These are phyloP conservation scores for Clavelina lepadiformis DNA, from an alignment of 23 tunicate species.

Conservation along the genomic window DNA sequence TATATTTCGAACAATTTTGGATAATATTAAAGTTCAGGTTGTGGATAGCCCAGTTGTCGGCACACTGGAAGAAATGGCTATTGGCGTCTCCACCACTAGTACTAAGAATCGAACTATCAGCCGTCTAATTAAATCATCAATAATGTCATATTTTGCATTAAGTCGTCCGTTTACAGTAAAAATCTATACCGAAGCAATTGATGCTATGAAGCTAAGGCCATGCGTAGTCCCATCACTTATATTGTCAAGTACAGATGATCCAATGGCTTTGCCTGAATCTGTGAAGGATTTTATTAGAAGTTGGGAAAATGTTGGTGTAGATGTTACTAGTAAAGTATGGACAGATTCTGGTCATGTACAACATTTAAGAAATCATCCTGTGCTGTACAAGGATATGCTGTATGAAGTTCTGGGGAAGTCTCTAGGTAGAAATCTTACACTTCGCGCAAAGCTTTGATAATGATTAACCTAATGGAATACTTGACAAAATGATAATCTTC, in stretches of 20 bases:
- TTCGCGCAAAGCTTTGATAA: background rate
- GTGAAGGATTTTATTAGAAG: slow-evolving; percentile 20
- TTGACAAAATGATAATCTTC: too few species aligned
- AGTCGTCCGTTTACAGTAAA: slow-evolving; percentile 38
- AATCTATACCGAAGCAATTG: slow-evolving; percentile 37
- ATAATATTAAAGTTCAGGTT: slow-evolving; percentile 51
- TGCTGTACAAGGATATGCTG: background rate
- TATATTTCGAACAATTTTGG: slow-evolving; percentile 2
- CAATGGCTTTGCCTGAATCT: slow-evolving; percentile 40
- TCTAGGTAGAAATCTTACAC: background rate
- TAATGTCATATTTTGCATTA: slow-evolving; percentile 36
- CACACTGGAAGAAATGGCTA: slow-evolving; percentile 73
- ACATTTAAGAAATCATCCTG: slow-evolving; percentile 47
- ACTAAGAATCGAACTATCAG: slow-evolving; percentile 8
- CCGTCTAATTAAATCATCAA: background rate
- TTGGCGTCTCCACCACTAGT: slow-evolving; percentile 58
- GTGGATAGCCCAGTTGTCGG: slow-evolving; percentile 89
- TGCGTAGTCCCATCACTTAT: slow-evolving; percentile 39
- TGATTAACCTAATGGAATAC: too few species aligned
- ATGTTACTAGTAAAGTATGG: slow-evolving; percentile 34
- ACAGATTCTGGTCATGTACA: slow-evolving; percentile 51
- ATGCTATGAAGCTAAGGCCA: slow-evolving; percentile 12
- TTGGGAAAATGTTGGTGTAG: slow-evolving; percentile 10
- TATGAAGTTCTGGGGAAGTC: background rate
- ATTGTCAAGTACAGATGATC: slow-evolving; percentile 37